phyloP scores from a whole-genome alignment of 2,113 vertebrate genomes.

The Phylloscopus trochilus region DNA sequence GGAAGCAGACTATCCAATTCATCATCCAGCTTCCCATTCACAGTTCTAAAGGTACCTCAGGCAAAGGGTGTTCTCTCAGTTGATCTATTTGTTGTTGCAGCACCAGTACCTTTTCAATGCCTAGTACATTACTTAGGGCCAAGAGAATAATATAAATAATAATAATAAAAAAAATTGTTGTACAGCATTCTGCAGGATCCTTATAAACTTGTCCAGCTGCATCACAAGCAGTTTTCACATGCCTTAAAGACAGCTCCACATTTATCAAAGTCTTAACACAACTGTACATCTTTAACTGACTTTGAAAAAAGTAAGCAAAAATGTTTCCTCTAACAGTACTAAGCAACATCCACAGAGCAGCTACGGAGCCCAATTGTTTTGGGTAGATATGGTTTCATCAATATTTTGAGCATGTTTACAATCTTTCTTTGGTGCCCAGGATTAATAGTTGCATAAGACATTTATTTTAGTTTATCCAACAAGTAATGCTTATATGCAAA shows the following conservation, averaged over 20 bases:
- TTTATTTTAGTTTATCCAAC: not conserved
- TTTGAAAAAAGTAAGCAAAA: not conserved
- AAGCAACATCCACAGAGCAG: not conserved
- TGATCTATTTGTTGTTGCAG: constrained; percentile 27
- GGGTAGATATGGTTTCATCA: not conserved
- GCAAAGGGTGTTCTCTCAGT: constrained; percentile 19
- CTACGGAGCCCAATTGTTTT: not conserved
- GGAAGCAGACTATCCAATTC: constrained; percentile 43
- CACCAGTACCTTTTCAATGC: not conserved
- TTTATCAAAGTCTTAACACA: not conserved
- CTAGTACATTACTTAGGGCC: constrained; percentile 13
- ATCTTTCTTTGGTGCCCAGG: not conserved
- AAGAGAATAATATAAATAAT: constrained; percentile 6
- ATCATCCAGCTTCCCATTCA: constrained; percentile 44
- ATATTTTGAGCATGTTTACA: not conserved
- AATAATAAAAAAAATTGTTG: not conserved
- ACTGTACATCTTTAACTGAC: not conserved
- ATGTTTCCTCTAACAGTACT: not conserved
- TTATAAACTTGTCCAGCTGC: constrained; percentile 3
- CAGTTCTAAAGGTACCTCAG: constrained; percentile 28
- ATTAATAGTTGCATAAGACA: not conserved
- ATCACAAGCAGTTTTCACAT: not conserved
- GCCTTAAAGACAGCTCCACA: not conserved
- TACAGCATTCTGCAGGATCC: not conserved
- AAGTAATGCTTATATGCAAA: not conserved